Percentiles rank a stretch among this genome's conserved stretches.
Evolutionary conservation across 1,140 invertebrate genomes (phyloP).

Genomic region (Lethocerus indicus): DNA sequence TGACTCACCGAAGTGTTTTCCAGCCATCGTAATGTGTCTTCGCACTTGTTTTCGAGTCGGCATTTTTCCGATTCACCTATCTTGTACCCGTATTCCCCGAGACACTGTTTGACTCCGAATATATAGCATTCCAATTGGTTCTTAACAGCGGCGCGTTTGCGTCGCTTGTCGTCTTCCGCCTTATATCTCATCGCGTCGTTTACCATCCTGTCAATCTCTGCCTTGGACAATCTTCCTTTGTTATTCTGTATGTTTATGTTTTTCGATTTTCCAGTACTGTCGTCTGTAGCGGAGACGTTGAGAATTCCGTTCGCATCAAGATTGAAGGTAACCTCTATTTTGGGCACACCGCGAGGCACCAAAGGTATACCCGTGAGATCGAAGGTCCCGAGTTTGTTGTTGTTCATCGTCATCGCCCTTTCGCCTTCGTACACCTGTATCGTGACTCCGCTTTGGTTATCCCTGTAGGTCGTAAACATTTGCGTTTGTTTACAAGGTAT

Average conservation of each 20-base stretch:
- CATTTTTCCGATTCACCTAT: conserved; percentile 23
- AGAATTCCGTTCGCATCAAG: too few species aligned
- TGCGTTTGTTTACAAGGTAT: conserved; percentile 35
- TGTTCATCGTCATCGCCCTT: conserved; percentile 42
- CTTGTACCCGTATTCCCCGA: conserved; percentile 24
- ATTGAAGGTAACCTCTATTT: too few species aligned
- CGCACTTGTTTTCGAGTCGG: conserved; percentile 32
- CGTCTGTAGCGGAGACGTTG: conserved; percentile 38
- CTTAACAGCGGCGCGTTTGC: conserved; percentile 37
- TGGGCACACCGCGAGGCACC: conserved; percentile 35
- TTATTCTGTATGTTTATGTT: conserved; percentile 38
- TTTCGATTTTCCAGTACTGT: conserved; percentile 30
- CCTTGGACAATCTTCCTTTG: conserved; percentile 33
- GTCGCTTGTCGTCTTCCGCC: conserved; percentile 34
- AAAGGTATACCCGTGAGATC: conserved; percentile 48
- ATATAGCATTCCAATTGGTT: conserved; percentile 54
- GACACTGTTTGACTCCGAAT: conserved; percentile 43
- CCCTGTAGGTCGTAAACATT: conserved; percentile 33
- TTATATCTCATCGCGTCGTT: conserved; percentile 45
- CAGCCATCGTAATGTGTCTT: conserved; percentile 36
- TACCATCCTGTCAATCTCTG: conserved; percentile 42
- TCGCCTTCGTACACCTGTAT: conserved; percentile 57
- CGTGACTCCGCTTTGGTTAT: conserved; percentile 57
- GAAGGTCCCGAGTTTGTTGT: conserved; percentile 68
- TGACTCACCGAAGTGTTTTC: conserved; percentile 48